Conservation (phyloP, 1,140 invertebrate species). For the Aphelenchoides fujianensis region DNA sequence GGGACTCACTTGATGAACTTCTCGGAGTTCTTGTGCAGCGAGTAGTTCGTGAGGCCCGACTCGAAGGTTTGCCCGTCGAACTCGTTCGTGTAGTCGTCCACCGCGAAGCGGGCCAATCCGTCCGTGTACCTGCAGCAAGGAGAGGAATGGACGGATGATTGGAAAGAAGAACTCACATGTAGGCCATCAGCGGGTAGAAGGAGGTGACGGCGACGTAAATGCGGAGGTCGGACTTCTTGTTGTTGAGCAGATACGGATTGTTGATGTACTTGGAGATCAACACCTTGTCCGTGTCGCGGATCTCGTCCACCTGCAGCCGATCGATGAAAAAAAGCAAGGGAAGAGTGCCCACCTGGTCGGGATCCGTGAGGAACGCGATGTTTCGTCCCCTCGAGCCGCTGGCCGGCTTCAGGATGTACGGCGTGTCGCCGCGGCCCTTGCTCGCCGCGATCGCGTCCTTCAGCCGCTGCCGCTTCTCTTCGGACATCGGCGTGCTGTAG, state of each 20-base stretch:
- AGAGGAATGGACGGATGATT: background rate
- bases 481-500: constrained; percentile 50
- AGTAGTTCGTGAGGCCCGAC: constrained; percentile 89
- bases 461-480: constrained; percentile 23
- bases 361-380: constrained; percentile 41
- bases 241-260: constrained; percentile 84
- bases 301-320: constrained; percentile 45
- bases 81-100: constrained; percentile 67
- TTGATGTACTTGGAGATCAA: constrained; percentile 75
- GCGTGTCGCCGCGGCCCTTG: constrained; percentile 16
- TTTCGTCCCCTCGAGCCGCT: constrained; percentile 51
- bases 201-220: constrained; percentile 92
- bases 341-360: constrained; percentile 35
- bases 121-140: no score
- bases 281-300: constrained; percentile 38
- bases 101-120: constrained; percentile 85
- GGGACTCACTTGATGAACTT: constrained; percentile 48
- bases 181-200: constrained; percentile 84
- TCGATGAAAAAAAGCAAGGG: no score
- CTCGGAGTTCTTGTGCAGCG: constrained; percentile 76
- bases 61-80: constrained; percentile 23
- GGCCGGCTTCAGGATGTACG: constrained; percentile 57
- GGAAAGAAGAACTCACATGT: constrained; percentile 69
- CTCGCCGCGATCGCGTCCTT: constrained; percentile 20
- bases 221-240: constrained; percentile 90